Base-by-base conservation (phyloP, 2,797 vertebrate genomes). In the Pseudomugil gertrudae region DNA sequence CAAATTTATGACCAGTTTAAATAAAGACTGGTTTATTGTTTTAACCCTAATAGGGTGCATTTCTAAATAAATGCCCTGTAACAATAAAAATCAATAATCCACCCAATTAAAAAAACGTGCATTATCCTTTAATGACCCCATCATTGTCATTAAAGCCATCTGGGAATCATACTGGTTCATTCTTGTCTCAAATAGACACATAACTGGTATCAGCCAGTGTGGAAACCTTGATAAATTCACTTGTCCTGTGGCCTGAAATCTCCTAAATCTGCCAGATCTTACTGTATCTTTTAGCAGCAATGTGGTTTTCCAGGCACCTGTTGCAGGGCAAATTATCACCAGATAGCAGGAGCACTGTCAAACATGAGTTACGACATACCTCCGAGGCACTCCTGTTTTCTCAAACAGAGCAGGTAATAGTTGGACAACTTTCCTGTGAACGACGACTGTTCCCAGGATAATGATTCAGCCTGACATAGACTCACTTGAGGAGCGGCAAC, bases 381-480 rank as follows among this genome's bases (percentile, higher is more conserved):
- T 40, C 1, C 33, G 47, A 26, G 67, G 33, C 61, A 57, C 81
- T 73, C 80, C 76, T 67, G 7, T n/a, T n/a, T 30, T 17, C 35
- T 71, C 66, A 35, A 29, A 26, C 35, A 50, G 21, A 47, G 9
- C 54, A 57, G 63, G 76, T 73, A 73, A 19, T 4, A 0, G 61
- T 81, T 83, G 74, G 5, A 75, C 23, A 83, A 81, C 19, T 32
- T 6, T 32, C 32, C 8, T 32, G 32, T 6, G 32, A 32, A 32
- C 32, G 8, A 45, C 1, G 26, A 15, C 33, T 13, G 10, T 36
- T 40, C 21, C 45, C 59, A 40, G 17, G 55, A 69, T 45, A 72
- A 58, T 88, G 80, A 85, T 47, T 89, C 79, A 84, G 27, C 1
- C 0, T 75, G 77, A 87, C 4, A 4, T n/a, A 15, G 48, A 36